A percentile compares a stretch with the other conserved stretches of the same genome.
These are phyloP conservation scores for Champsocephalus gunnari DNA, from an alignment of 2,797 vertebrate species.

Conservation along the genomic window DNA sequence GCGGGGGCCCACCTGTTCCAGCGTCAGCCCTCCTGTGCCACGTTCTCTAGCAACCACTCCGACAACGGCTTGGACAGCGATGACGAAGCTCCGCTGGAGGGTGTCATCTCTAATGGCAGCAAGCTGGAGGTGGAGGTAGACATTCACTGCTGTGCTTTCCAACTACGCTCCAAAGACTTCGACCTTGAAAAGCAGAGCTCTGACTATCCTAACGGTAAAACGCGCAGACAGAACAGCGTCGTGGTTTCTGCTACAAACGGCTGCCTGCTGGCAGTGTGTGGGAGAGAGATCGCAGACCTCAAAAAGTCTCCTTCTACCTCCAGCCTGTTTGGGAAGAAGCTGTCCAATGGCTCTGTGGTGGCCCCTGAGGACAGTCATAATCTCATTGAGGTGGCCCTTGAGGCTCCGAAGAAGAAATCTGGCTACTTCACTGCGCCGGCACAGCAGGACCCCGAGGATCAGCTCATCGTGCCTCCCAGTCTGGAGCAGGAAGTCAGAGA, in stretches of 20 bases:
- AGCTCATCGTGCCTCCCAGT: slow-evolving; percentile 92
- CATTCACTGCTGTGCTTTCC: slow-evolving; percentile 95
- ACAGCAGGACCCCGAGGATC: slow-evolving; percentile 96
- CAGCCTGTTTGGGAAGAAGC: slow-evolving; percentile 94
- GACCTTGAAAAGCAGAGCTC: slow-evolving; percentile 75
- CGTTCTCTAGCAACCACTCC: slow-evolving; percentile 96
- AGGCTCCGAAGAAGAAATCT: slow-evolving; percentile 96
- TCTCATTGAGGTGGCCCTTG: slow-evolving; percentile 95
- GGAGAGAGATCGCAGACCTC: slow-evolving; percentile 90
- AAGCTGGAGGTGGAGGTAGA: slow-evolving; percentile 97
- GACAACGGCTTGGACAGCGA: slow-evolving; percentile 97
- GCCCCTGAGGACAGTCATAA: slow-evolving; percentile 95
- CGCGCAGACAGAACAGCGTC: slow-evolving; percentile 90
- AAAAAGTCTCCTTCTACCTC: slow-evolving; percentile 94
- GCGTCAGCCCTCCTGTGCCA: slow-evolving; percentile 92
- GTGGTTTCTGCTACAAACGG: slow-evolving; percentile 89
- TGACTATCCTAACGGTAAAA: slow-evolving; percentile 78
- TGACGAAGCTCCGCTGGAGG: slow-evolving; percentile 93
- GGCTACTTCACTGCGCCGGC: slow-evolving; percentile 97
- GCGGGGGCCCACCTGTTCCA: slow-evolving; percentile 86
- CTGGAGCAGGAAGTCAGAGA: slow-evolving; percentile 95
- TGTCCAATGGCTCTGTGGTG: slow-evolving; percentile 96
- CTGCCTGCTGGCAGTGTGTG: slow-evolving; percentile 86
- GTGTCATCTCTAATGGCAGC: slow-evolving; percentile 95
- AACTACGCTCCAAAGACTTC: slow-evolving; percentile 80